Evolutionary conservation across 2,113 vertebrate genomes (phyloP).

Genomic region (Acanthisitta chloris): DNA sequence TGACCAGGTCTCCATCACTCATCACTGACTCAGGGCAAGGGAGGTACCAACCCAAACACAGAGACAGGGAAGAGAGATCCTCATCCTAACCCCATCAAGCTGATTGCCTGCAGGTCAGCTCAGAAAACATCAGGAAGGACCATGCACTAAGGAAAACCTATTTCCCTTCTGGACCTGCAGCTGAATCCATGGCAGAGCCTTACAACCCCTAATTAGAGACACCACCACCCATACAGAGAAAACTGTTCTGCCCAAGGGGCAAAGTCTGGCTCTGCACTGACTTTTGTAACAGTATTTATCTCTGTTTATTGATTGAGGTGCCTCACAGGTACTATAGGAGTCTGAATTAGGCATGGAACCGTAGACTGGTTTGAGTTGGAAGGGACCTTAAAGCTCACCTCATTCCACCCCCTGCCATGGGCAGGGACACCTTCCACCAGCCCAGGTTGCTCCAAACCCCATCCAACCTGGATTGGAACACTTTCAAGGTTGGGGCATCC

Average conservation of each 20-base stretch:
- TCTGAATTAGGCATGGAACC: neutral
- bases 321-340: neutral
- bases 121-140: neutral
- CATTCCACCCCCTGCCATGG: neutral
- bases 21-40: rapidly evolving
- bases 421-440: rapidly evolving
- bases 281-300: neutral
- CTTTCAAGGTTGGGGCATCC: neutral
- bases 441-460: neutral
- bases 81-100: neutral
- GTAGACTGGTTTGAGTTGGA: neutral
- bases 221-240: rapidly evolving
- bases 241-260: neutral
- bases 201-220: rapidly evolving
- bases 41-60: neutral
- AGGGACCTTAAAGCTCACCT: neutral
- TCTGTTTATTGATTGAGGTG: neutral
- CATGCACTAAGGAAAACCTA: rapidly evolving
- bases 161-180: neutral
- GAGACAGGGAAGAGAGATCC: neutral
- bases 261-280: neutral
- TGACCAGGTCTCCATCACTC: neutral
- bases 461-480: rapidly evolving
- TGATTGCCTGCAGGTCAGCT: neutral
- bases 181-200: neutral